Base-by-base conservation (phyloP, 1,140 invertebrate genomes). In the Drosophila guanche region DNA sequence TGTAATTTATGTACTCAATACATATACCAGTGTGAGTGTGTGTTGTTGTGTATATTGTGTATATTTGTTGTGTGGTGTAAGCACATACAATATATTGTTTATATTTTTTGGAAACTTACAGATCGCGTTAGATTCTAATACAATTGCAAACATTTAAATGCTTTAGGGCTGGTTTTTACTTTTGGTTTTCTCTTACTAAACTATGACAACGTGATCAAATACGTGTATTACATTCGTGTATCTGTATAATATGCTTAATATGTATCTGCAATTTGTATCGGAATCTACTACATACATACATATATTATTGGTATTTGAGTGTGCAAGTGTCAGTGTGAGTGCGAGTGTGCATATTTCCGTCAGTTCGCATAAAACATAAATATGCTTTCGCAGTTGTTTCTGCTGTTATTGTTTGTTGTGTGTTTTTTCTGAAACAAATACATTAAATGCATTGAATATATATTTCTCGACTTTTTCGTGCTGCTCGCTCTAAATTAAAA, bases 141-240 rank as follows among this genome's bases (percentile, higher is more conserved):
- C 65, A 66, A 75, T 84, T 75, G 51, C 70, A 83, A 84, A 81
- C 79, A 41, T 78, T 77, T 74, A 79, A 72, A 74, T 68, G 61
- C 76, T 61, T 51, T 61, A 46, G 76, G 76, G 52, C 48, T 69
- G 6, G 3, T 55, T 40, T 46, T 25, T 50, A 14, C 29, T 47
- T 76, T 79, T 51, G 69, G 27, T 54, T 57, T 67, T 70, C 51
- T 33, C 76, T 85, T 85, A 76, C 61, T 85, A 71, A 84, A 84
- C 79, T 85, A 76, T 76, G 79, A 85, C 80, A 84, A 79, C 77
- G 77, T 79, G 62, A 72, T 67, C 71, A 63, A 79, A 59, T 79
- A 80, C 67, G 55, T 71, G 16, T 54, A 25, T 60, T 60, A 46
- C 47, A 29, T 55, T 59, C 14, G 56, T 43, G 48, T 69, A 43